Conservation (phyloP, 2,113 vertebrate genomes). For the Hassar affinis region DNA sequence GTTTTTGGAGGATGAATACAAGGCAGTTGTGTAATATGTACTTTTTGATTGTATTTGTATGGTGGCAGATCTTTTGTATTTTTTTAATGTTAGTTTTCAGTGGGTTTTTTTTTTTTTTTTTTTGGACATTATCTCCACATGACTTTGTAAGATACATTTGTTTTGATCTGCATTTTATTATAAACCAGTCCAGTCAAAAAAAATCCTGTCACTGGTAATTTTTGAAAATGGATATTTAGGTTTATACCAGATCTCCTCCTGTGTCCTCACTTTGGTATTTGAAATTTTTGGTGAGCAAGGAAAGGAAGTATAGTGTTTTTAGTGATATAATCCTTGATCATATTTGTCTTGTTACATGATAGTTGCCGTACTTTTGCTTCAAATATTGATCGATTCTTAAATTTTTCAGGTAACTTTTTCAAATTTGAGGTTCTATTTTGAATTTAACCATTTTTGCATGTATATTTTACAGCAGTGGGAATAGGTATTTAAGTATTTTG, state of each 20-base stretch:
- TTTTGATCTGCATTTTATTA: slow-evolving; percentile 72
- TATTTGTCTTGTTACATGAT: slow-evolving; percentile 16
- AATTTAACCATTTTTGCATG: slow-evolving; percentile 50
- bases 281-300: not conserved
- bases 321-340: not conserved
- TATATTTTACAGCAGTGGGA: slow-evolving; percentile 50
- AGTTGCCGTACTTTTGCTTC: not conserved
- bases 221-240: slow-evolving; percentile 45
- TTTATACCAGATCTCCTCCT: slow-evolving; percentile 13
- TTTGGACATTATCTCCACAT: slow-evolving; percentile 60
- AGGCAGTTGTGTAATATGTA: slow-evolving; percentile 60
- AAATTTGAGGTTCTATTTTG: slow-evolving; percentile 10
- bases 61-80: slow-evolving; percentile 63
- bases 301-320: slow-evolving; percentile 8
- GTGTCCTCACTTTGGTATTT: slow-evolving; percentile 21
- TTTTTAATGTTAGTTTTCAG: slow-evolving; percentile 59
- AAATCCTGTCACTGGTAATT: slow-evolving; percentile 34
- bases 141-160: slow-evolving; percentile 70
- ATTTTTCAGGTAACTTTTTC: slow-evolving; percentile 29
- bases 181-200: slow-evolving; percentile 69
- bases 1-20: slow-evolving; percentile 68
- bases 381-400: slow-evolving; percentile 7
- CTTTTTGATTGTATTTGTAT: slow-evolving; percentile 54
- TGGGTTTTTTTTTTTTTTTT: too few species aligned
- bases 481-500: slow-evolving; percentile 52